Percentiles rank a stretch among this genome's conserved stretches.
Evolutionary conservation across 2,113 vertebrate genomes (phyloP).

Genomic region (Dicaeum eximium): DNA sequence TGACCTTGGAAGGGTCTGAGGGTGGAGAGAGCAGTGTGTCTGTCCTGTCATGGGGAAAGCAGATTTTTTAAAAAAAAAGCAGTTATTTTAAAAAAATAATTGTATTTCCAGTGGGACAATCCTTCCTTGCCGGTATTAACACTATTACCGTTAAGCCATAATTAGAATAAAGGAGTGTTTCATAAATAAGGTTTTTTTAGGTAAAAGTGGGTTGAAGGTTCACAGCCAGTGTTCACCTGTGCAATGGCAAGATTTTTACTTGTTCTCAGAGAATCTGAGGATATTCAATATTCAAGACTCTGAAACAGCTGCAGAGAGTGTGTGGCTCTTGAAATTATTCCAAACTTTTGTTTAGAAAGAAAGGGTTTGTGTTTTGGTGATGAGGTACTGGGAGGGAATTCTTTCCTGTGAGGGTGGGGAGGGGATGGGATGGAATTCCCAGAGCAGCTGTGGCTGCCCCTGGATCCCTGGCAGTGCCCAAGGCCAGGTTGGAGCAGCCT

Average conservation of each 20-base stretch:
- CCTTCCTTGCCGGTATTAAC: neutral
- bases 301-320: neutral
- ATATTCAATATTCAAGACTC: neutral
- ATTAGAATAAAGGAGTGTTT: neutral
- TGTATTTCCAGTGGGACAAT: neutral
- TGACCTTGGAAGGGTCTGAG: neutral
- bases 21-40: neutral
- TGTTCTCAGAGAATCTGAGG: neutral
- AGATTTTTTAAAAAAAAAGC: too few relatives aligned
- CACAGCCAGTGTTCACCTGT: neutral
- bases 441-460: neutral
- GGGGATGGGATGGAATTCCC: neutral
- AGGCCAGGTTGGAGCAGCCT: neutral
- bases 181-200: neutral
- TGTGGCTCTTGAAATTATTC: neutral
- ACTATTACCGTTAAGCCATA: neutral
- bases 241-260: neutral
- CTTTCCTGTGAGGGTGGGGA: fast-evolving
- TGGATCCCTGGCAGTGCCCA: neutral
- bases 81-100: neutral
- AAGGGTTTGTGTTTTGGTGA: neutral
- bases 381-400: neutral
- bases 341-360: neutral
- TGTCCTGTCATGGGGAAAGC: neutral
- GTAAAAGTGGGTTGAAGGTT: neutral